These are phyloP conservation scores for Mormyrus iriodes DNA, from an alignment of 2,113 vertebrate genomes.

Conservation along the genomic window DNA sequence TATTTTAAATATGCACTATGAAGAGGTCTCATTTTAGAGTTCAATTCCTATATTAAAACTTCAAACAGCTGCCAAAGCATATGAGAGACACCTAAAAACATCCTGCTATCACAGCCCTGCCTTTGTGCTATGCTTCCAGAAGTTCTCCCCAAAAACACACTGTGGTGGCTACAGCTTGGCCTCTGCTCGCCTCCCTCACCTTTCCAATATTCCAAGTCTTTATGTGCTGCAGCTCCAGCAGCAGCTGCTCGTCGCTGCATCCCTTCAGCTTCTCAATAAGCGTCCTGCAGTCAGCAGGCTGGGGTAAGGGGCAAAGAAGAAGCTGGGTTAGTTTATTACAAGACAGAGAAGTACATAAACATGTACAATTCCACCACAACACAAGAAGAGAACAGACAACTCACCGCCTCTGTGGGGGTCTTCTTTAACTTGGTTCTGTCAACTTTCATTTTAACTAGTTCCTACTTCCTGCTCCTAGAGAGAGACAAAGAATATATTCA, in stretches of 20 bases:
- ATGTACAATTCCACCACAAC: background rate
- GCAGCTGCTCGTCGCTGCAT: constrained; percentile 84
- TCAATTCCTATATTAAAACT: background rate
- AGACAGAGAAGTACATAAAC: background rate
- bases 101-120: background rate
- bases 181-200: constrained; percentile 49
- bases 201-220: constrained; percentile 97
- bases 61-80: background rate
- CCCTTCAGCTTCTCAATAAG: constrained; percentile 89
- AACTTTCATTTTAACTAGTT: constrained; percentile 84
- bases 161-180: background rate
- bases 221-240: constrained; percentile 87
- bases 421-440: constrained; percentile 94
- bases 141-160: background rate
- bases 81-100: background rate
- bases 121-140: background rate
- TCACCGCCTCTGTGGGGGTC: constrained; percentile 91
- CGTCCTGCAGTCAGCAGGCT: constrained; percentile 91
- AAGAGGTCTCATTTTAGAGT: background rate
- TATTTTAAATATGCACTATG: background rate
- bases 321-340: constrained; percentile 15
- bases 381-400: constrained; percentile 30
- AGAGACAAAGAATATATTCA: constrained; percentile 24
- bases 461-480: constrained; percentile 61
- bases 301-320: constrained; percentile 19